Base-by-base conservation (phyloP, 1,140 invertebrate species). In the Psix sp. region DNA sequence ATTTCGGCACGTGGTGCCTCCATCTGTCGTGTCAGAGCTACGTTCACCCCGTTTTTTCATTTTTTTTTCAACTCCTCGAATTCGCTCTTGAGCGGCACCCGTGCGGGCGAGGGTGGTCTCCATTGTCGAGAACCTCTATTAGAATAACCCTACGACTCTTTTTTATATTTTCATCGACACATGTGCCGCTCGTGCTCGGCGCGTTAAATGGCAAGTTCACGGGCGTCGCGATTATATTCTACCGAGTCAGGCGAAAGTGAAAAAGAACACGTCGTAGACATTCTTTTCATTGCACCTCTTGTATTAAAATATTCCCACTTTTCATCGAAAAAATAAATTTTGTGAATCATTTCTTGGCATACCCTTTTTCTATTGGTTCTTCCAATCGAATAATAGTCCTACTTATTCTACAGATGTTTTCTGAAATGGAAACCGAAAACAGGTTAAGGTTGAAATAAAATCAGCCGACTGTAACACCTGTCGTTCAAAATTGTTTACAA, bases 111-210 rank as follows among this genome's bases (percentile, higher is more conserved):
- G 76, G 54, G 54, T 63, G 71, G 65, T 73, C 70, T 73, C 73
- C 68, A 74, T 76, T 78, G 74, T 79, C 76, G 73, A 62, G 59
- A 36, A 33, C 68, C 72, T 76, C 79, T 79, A 81, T 79, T 81
- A 78, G 79, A 79, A 74, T 79, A 79, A 78, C 78, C 78, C 78
- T 77, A 74, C 66, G 68, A 72, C 67, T 68, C 15, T 78, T 77
- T 77, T 72, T 54, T 74, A 60, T 62, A 66, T 67, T 74, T 65
- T 43, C 74, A 70, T 60, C 62, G 70, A 68, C 77, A 81, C 79
- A 79, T 79, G 77, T 78, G 77, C 76, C 70, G 59, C 71, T 74
- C 54, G 71, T 73, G 65, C 70, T 59, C 38, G 46, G 60, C 24
- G 54, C 46, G 43, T 67, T 67, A 74, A 74, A 74, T 74, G 71